Base-by-base conservation (phyloP, 1,140 invertebrate species). In the Helicoverpa armigera region DNA sequence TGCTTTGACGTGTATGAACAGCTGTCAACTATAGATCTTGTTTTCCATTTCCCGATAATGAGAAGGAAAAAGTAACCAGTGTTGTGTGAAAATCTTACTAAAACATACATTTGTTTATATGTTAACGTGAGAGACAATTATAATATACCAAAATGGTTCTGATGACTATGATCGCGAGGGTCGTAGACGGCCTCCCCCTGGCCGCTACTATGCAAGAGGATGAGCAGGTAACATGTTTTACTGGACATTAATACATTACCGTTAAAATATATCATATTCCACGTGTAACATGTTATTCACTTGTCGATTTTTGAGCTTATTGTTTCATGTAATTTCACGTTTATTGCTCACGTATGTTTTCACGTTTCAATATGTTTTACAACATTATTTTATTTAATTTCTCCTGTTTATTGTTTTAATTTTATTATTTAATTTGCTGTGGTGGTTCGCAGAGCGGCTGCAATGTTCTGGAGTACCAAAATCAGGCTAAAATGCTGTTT, bases 401-500 rank as follows among this genome's bases (percentile, higher is more conserved):
- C 3, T 73, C 60, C 3, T 75, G 23, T 13, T 60, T 51, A 74
- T 74, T 75, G 75, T 58, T 67, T 86, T 87, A 69, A 69, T 65
- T 87, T 89, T 88, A 87, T 61, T 79, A 87, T 91, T 90, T 93
- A 78, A 87, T 93, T 92, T 91, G 91, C 91, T 87, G 83, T 90
- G 84, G 83, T 89, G 88, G 86, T 89, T 96, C 96, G 90, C 95
- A 99, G 98, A 97, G 97, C 86, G 98, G 98, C 77, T 97, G 97
- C 95, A 98, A 96, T 95, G 97, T 99, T 88, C 95, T 99, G 94
- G 99, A 99, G 89, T 99, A 99, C 95, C 99, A 99, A 94, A 99
- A 99, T 95, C 99, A 99, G 96, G 99, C 99, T n/a, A 99, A 99
- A 96, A 98, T 99, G 97, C 95, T 99, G 79, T 99, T 99, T 95